These are phyloP conservation scores for Seriola rivoliana DNA, from an alignment of 2,113 vertebrate genomes.

Conservation along the genomic window DNA sequence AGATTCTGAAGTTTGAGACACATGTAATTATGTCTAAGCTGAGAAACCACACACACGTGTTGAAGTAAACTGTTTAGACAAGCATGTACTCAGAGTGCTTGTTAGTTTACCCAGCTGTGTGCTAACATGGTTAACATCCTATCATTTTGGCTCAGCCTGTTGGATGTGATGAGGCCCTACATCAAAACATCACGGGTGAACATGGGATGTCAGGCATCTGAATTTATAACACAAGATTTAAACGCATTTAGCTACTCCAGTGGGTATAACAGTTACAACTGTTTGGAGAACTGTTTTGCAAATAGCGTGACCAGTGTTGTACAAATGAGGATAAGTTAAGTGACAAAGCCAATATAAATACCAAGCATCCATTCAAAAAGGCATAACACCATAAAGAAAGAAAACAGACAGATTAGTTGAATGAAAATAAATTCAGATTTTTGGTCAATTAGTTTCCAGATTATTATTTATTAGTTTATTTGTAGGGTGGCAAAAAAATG, in stretches of 20 bases:
- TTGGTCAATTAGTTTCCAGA: too few species aligned
- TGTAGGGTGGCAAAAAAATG: too few species aligned
- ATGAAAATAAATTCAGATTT: too few species aligned
- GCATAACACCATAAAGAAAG: background rate
- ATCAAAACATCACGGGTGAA: slow-evolving; percentile 15
- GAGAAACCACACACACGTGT: slow-evolving; percentile 61
- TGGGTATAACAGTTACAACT: background rate
- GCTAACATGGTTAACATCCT: slow-evolving; percentile 47
- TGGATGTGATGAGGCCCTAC: slow-evolving; percentile 15
- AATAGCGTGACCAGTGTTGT: background rate
- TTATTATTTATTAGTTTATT: too few species aligned
- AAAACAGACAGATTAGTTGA: background rate
- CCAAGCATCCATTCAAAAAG: background rate
- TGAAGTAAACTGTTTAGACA: slow-evolving; percentile 64
- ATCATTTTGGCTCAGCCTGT: slow-evolving; percentile 45
- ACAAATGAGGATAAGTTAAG: background rate
- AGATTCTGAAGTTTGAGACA: slow-evolving; percentile 46
- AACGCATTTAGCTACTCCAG: slow-evolving; percentile 8
- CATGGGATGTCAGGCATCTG: background rate
- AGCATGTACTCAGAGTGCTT: slow-evolving; percentile 32
- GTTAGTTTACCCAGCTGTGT: slow-evolving; percentile 61
- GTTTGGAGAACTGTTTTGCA: background rate
- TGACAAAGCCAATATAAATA: background rate
- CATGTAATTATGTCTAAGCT: slow-evolving; percentile 62
- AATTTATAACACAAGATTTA: slow-evolving; percentile 22